Base-by-base conservation (phyloP, 1,140 invertebrate species). In the Leucophenga varia region DNA sequence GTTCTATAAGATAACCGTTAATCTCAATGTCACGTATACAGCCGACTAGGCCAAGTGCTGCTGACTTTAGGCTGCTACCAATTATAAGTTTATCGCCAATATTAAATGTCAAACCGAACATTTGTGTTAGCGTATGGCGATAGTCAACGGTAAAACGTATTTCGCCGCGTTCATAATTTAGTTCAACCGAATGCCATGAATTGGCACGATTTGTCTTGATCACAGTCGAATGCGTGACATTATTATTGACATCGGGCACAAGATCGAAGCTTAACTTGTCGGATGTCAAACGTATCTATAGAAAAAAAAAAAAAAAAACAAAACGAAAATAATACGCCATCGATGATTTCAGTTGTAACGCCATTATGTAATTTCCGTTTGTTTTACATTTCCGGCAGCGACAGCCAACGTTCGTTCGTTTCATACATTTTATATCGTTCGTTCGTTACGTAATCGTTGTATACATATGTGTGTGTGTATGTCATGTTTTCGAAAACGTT, bases 21-120 rank as follows among this genome's bases (percentile, higher is more conserved):
- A 96, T 86, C 65, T 83, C 81, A 31, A 95, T 88, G 55, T 93
- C 86, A 47, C 90, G 80, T 80, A 97, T 91, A 65, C 93, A 97
- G 8, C 93, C 93, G 28, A 95, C 87, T 40, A 95, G 79, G 17
- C 92, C 92, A 77, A 80, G 74, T 46, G 80, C 80, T 1, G 80
- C 80, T 54, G 77, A 83, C 77, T 80, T 86, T 43, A 85, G 71
- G 3, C 88, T 88, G 64, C 87, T 89, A 43, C 87, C 88, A 44
- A 90, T 87, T 35, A 89, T 88, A 35, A 83, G 76, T 58, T 82
- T 83, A 54, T 82, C 80, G 65, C 80, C 80, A 13, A 82, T 73
- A 52, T 79, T 77, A 50, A 84, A 83, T 55, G 81, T 78, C 47
- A 83, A 55, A 17, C 80, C 82, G 51, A 85, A 86, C 67, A 84